Conservation (phyloP, 2,888 invertebrate genomes). For the Apocheima hispidaria region DNA sequence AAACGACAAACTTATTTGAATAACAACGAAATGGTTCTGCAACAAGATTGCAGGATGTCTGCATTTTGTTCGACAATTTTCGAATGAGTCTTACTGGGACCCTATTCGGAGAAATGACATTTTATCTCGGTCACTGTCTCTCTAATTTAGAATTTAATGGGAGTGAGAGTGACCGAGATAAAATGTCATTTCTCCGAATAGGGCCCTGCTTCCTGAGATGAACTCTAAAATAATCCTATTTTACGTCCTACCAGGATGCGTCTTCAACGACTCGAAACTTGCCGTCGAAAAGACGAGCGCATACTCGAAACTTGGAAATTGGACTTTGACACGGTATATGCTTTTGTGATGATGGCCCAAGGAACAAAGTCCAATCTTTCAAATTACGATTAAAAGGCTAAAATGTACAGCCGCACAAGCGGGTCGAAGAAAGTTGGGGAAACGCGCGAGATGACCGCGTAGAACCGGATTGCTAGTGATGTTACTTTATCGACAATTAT, state of each 20-base stretch:
- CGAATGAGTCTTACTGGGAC: too few species aligned
- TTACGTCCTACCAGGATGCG: too few species aligned
- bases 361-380: constrained; percentile 1
- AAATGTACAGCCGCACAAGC: constrained; percentile 56
- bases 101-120: too few species aligned
- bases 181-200: too few species aligned
- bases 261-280: too few species aligned
- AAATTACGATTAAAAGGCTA: constrained; percentile 48
- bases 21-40: constrained; percentile 19
- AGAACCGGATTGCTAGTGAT: constrained; percentile 63
- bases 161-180: too few species aligned
- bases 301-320: not conserved
- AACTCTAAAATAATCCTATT: too few species aligned
- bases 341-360: not conserved
- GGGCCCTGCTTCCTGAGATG: too few species aligned
- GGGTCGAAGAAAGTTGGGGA: constrained; percentile 84
- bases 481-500: constrained; percentile 39
- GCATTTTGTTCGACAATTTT: constrained; percentile 1
- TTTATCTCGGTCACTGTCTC: too few species aligned
- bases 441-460: constrained; percentile 69
- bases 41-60: constrained; percentile 16
- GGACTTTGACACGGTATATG: not conserved
- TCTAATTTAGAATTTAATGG: too few species aligned
- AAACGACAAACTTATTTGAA: not conserved
- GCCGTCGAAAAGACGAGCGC: too few species aligned